Conservation (phyloP, 2,888 invertebrate species). For the Chydorus sphaericus region DNA sequence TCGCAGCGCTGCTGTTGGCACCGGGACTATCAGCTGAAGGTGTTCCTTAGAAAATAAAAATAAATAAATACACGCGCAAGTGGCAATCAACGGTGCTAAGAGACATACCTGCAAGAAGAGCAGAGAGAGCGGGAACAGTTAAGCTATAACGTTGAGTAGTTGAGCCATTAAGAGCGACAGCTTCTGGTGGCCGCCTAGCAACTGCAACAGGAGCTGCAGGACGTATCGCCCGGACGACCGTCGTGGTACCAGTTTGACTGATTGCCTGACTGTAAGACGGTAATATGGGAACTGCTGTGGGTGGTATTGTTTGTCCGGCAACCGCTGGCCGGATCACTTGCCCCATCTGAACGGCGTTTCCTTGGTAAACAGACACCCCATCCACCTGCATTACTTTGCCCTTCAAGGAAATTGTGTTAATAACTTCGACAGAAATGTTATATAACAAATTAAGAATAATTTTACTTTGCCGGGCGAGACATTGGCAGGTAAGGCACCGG, state of each 20-base stretch:
- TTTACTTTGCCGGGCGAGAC: not conserved
- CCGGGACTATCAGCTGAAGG: slow-evolving; percentile 44
- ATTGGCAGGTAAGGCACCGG: not conserved
- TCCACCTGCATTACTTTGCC: not conserved
- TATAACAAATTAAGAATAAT: not conserved
- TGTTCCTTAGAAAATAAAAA: slow-evolving; percentile 29
- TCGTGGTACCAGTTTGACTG: not conserved
- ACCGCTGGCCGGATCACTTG: slow-evolving; percentile 6
- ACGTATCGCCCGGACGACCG: not conserved
- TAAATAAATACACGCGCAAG: slow-evolving; percentile 1
- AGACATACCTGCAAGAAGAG: not conserved
- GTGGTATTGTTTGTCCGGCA: not conserved
- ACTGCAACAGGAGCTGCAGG: not conserved
- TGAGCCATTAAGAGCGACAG: not conserved
- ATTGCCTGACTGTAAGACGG: slow-evolving; percentile 13
- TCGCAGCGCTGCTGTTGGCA: slow-evolving; percentile 29
- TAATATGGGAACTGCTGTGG: slow-evolving; percentile 1
- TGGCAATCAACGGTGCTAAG: not conserved
- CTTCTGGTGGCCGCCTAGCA: not conserved
- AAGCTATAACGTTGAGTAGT: not conserved
- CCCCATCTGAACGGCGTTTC: slow-evolving; percentile 1
- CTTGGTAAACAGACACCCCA: not conserved
- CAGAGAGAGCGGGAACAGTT: slow-evolving; percentile 3
- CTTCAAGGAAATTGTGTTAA: not conserved
- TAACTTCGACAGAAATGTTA: no score